Percentiles rank a stretch among this genome's conserved stretches.
phyloP scores from a whole-genome alignment of 2,888 invertebrate genomes.

The Lithophane socia region DNA sequence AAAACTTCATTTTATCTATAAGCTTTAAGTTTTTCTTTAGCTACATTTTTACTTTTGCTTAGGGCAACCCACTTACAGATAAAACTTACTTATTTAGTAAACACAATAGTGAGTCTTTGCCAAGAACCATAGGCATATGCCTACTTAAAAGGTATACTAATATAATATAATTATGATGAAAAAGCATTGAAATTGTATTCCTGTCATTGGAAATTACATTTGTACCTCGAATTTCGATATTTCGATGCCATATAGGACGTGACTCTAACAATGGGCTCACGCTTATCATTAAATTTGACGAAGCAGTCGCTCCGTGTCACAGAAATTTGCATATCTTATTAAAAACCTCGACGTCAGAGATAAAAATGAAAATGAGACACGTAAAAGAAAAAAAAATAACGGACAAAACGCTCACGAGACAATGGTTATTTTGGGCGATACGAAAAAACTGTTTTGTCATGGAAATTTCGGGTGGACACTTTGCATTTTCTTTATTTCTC shows the following conservation, averaged over 20 bases:
- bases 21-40: not conserved
- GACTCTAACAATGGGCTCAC: slow-evolving; percentile 61
- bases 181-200: slow-evolving; percentile 34
- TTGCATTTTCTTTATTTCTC: slow-evolving; percentile 89
- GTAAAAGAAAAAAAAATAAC: slow-evolving; percentile 86
- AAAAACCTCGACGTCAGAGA: slow-evolving; percentile 86
- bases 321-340: slow-evolving; percentile 89
- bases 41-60: not conserved
- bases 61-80: not conserved
- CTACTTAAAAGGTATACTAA: slow-evolving; percentile 6
- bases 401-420: slow-evolving; percentile 85
- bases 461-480: slow-evolving; percentile 89
- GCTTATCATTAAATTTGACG: slow-evolving; percentile 80
- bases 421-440: slow-evolving; percentile 89
- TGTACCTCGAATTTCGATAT: slow-evolving; percentile 54
- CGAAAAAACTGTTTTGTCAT: slow-evolving; percentile 88
- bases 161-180: not conserved
- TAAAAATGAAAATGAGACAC: slow-evolving; percentile 89
- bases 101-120: not conserved
- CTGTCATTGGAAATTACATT: slow-evolving; percentile 38
- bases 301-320: slow-evolving; percentile 75
- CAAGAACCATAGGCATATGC: not conserved
- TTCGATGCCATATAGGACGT: slow-evolving; percentile 63
- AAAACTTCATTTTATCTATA: not conserved
- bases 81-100: not conserved